Evolutionary conservation across 2,797 vertebrate species (phyloP), one percentile per base, ranked within the genome.

Genomic region (Hybognathus amarus): DNA sequence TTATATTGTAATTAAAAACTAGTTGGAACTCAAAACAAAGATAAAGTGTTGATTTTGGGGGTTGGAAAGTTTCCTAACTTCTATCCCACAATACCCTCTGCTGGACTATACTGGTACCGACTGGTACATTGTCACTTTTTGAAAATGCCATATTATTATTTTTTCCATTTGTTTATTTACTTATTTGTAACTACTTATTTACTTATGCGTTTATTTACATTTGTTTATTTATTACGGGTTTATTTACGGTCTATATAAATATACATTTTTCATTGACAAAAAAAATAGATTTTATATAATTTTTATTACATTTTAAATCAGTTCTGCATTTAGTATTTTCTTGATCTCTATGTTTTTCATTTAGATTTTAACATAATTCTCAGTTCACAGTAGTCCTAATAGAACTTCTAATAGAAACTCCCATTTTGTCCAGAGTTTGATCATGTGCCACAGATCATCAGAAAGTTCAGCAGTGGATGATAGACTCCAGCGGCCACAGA

Each of bases 21-120:
- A 63, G 4, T 12, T 59, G 7, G 18, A 47, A 24, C 15, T 69
- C 27, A 27, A 33, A n/a, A 6, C 13, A 33, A 76, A 68, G 1
- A 5, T 15, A n/a, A 24, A 27, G 1, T 50, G 27, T 9, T 30
- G 10, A 15, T 24, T 11, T 77, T 77, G 27, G 9, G 30, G 30
- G 15, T 30, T n/a, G 3, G 0, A 63, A 64, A 47, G 22, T 27
- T 66, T 27, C 3, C 10, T 17, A 15, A 27, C 13, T n/a, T 33
- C 61, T 15, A 83, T 59, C 33, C 54, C 63, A 75, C 54, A 85
- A 54, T 63, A 70, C 80, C 63, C 61, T 75, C 36, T 71, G 52
- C 50, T 64, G 84, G 80, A n/a, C 0, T 22, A 71, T 22, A 82
- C n/a, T n/a, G n/a, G n/a, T n/a, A n/a, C 1, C 30, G 1, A 33